Conservation (phyloP, 1,140 invertebrate species). For the Rhopalosiphum maidis region DNA sequence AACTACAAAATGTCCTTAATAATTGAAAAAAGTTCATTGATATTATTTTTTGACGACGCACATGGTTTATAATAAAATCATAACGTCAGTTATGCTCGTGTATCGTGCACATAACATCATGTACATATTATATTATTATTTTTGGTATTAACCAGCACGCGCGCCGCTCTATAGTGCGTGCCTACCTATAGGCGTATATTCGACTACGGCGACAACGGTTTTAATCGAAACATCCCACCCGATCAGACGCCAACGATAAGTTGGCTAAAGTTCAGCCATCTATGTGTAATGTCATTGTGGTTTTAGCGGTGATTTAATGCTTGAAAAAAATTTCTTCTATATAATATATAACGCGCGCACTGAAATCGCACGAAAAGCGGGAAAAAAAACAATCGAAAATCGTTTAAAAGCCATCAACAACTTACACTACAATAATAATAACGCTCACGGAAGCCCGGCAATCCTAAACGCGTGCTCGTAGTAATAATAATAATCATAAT, state of each 20-base stretch:
- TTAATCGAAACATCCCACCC: not conserved
- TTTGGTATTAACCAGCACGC: not conserved
- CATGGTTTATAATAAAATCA: not conserved
- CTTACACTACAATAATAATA: not conserved
- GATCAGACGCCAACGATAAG: not conserved
- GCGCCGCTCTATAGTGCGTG: too few species aligned
- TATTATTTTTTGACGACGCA: not conserved
- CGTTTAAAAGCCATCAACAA: constrained; percentile 15
- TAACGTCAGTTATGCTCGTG: not conserved
- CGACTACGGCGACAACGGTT: too few species aligned
- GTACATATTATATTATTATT: too few species aligned
- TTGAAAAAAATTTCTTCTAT: not conserved
- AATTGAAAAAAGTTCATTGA: not conserved
- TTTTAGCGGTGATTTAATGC: not conserved
- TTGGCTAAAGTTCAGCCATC: not conserved
- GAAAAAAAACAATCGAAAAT: not conserved
- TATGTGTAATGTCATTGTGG: not conserved
- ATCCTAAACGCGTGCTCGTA: not conserved
- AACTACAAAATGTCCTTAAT: not conserved
- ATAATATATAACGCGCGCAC: too few species aligned
- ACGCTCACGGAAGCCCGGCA: not conserved
- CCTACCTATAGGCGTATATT: not conserved
- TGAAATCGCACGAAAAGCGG: not conserved
- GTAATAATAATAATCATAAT: not conserved
- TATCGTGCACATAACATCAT: not conserved